Percentiles rank a stretch among this genome's conserved stretches.
Conservation (phyloP, 2,797 vertebrate genomes). For the Tangara arthus region DNA sequence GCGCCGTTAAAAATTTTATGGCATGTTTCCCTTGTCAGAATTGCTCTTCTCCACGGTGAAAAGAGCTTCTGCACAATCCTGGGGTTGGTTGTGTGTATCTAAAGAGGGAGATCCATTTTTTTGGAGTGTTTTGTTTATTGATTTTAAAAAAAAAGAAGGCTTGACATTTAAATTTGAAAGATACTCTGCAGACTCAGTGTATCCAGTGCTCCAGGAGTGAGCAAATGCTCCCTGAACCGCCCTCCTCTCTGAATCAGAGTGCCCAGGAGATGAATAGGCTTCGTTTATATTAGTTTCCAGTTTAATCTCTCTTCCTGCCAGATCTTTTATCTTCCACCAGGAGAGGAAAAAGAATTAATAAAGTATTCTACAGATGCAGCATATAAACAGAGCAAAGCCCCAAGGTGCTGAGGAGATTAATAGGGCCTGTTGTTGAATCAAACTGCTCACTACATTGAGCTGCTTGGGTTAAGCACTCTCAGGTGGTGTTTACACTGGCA, state of each 20-base stretch:
- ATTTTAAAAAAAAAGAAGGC: neutral
- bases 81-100: neutral
- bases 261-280: conserved; percentile 67
- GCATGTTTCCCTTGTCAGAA: neutral
- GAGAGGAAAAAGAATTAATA: conserved; percentile 67
- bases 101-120: neutral
- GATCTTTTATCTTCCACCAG: conserved; percentile 71
- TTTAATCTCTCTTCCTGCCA: conserved; percentile 75
- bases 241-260: conserved; percentile 39
- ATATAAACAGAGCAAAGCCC: conserved; percentile 56
- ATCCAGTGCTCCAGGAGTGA: conserved; percentile 12
- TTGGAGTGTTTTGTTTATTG: conserved; percentile 34
- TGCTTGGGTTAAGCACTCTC: conserved; percentile 51
- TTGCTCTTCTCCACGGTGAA: neutral
- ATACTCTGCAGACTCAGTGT: conserved; percentile 20
- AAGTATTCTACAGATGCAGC: conserved; percentile 64
- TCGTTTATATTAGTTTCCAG: conserved; percentile 73
- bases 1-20: neutral
- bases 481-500: conserved; percentile 45
- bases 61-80: neutral
- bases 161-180: conserved; percentile 65
- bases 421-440: conserved; percentile 61
- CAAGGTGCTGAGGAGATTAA: conserved; percentile 66
- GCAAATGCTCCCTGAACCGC: conserved; percentile 31
- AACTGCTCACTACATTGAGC: conserved; percentile 58